phyloP scores from a whole-genome alignment of 2,888 invertebrate genomes.

The Caenorhabditis sp. region DNA sequence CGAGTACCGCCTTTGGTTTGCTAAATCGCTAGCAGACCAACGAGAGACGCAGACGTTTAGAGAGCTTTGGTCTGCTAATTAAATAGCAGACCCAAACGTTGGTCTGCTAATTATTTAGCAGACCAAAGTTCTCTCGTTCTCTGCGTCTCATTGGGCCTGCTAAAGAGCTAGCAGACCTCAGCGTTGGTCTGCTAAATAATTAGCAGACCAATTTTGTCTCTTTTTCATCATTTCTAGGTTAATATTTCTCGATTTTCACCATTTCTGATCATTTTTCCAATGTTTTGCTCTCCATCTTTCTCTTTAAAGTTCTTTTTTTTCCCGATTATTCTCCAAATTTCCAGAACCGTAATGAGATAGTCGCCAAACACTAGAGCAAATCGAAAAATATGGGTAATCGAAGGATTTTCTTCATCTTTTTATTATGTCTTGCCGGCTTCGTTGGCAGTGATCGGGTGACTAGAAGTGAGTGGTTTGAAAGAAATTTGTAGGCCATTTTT shows the following conservation, averaged over 20 bases:
- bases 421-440: background rate
- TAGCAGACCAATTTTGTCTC: background rate
- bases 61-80: too few relatives aligned
- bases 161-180: background rate
- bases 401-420: background rate
- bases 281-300: background rate
- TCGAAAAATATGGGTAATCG: conserved; percentile 5
- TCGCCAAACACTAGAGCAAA: background rate
- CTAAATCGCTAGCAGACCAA: too few relatives aligned
- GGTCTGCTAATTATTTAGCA: background rate
- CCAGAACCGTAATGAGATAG: conserved; percentile 30
- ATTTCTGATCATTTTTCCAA: background rate
- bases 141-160: background rate
- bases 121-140: too few relatives aligned
- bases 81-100: too few relatives aligned
- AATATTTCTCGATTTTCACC: background rate
- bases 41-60: too few relatives aligned
- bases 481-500: background rate
- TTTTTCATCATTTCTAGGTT: too few relatives aligned
- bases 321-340: conserved; percentile 1
- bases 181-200: background rate
- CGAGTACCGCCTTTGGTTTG: too few relatives aligned
- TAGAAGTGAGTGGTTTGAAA: conserved; percentile 31
- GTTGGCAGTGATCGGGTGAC: conserved; percentile 36
- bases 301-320: background rate